A percentile compares a stretch with the other conserved stretches of the same genome.
These are phyloP conservation scores for Myotis pilosus DNA, from an alignment of 2,797 vertebrate species.

Conservation along the genomic window DNA sequence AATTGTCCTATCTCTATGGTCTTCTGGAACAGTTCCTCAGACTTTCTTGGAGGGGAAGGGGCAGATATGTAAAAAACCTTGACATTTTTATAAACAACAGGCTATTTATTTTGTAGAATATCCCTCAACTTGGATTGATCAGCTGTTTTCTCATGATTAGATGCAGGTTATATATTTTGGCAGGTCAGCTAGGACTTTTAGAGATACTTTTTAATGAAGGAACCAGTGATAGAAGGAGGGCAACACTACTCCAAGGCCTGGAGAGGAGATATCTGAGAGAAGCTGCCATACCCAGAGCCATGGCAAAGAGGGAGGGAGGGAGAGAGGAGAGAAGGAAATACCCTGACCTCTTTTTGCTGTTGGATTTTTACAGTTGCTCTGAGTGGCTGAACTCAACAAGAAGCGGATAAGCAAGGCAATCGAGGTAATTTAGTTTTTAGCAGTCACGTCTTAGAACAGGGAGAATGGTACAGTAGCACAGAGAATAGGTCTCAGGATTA, in stretches of 20 bases:
- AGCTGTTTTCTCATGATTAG: background rate
- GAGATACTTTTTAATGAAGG: background rate
- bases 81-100: background rate
- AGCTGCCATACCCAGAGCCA: too few species aligned
- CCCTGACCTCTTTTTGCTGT: background rate
- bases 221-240: background rate
- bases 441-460: too few species aligned
- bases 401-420: background rate
- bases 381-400: background rate
- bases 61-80: background rate
- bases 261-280: too few species aligned
- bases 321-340: background rate
- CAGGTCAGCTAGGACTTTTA: background rate
- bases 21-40: background rate
- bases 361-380: background rate
- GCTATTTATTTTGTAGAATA: background rate
- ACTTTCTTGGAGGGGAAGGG: background rate
- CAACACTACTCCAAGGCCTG: background rate
- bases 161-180: background rate
- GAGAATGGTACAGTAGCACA: accelerated
- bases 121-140: background rate
- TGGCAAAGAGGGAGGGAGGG: background rate
- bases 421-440: too few species aligned
- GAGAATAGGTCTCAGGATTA: background rate
- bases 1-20: background rate